Evolutionary conservation across 2,888 invertebrate species (phyloP), one percentile per base, ranked within the genome.

Genomic region (Coenonympha glycerion): DNA sequence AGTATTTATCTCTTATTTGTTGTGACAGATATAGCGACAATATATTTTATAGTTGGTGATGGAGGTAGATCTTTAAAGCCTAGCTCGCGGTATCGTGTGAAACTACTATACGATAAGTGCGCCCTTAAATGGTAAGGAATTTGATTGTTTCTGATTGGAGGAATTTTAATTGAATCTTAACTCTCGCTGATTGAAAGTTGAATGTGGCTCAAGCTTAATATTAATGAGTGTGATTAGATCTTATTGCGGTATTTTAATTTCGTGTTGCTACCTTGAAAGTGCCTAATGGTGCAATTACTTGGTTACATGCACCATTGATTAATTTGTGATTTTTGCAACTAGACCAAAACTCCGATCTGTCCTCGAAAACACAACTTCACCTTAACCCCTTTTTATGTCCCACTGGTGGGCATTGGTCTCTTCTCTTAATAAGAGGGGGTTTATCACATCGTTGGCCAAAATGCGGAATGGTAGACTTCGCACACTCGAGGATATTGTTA

Each of bases 121-220:
- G 13, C 46, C 41, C 47, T 45, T 56, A 47, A 53, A 53, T 47
- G 53, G 39, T 41, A 44, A 46, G 34, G 46, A 47, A 49, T 52
- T 49, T 39, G 24, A 53, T 56, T 56, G 53, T 53, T 53, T 52
- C 41, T 41, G 26, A 47, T 19, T 51, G 39, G 15, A 44, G 34
- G 49, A 45, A 53, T 52, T 53, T 53, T 56, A 53, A 56, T 53
- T 56, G 39, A 36, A 33, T 11, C 24, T 19, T 18, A 24, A 39
- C 22, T 3, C 22, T 11, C 13, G 22, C 22, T 22, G 37, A 39
- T 15, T 15, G 24, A 24, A 15, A 39, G 5, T 15, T 11, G 9
- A 15, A 15, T 8, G 24, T 15, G n/a, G n/a, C 24, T 9, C n/a
- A 6, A 13, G 9, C 28, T 13, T 30, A 4, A 18, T 3, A 41